These are phyloP conservation scores for Actinia equina DNA, from an alignment of 64 coral and sea anemone species.

Conservation along the genomic window DNA sequence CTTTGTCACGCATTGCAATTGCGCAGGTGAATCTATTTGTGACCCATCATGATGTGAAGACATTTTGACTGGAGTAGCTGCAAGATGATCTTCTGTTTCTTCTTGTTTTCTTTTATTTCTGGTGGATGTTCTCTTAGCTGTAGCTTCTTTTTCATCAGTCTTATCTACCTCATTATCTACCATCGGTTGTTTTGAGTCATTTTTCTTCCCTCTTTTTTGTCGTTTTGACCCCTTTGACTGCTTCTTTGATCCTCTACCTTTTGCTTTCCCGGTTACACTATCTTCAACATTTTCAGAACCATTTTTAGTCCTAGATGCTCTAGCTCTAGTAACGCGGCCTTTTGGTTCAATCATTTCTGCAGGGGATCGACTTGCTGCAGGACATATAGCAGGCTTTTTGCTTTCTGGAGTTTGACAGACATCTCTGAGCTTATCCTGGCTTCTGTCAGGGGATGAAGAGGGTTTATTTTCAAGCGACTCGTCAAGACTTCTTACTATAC, in stretches of 20 bases:
- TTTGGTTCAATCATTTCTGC: background rate
- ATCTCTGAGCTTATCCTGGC: conserved; percentile 7
- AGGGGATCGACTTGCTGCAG: background rate
- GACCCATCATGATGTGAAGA: background rate
- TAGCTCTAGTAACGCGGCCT: background rate
- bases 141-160: background rate
- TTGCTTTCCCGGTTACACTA: background rate
- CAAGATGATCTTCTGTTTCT: background rate
- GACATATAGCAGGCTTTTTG: conserved; percentile 1
- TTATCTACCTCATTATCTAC: background rate
- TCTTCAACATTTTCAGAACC: background rate
- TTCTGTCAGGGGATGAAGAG: conserved; percentile 12
- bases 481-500: conserved; percentile 21
- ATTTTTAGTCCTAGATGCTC: background rate
- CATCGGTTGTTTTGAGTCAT: conserved; percentile 2
- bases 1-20: background rate
- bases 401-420: conserved; percentile 1
- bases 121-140: background rate
- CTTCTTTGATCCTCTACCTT: background rate
- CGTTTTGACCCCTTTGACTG: background rate
- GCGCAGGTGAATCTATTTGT: background rate
- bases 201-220: conserved; percentile 31
- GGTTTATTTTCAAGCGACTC: conserved; percentile 20
- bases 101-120: conserved; percentile 27
- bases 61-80: background rate